A percentile compares a stretch with the other conserved stretches of the same genome.
Conservation (phyloP, 2,888 invertebrate species). For the Hyalella azteca region DNA sequence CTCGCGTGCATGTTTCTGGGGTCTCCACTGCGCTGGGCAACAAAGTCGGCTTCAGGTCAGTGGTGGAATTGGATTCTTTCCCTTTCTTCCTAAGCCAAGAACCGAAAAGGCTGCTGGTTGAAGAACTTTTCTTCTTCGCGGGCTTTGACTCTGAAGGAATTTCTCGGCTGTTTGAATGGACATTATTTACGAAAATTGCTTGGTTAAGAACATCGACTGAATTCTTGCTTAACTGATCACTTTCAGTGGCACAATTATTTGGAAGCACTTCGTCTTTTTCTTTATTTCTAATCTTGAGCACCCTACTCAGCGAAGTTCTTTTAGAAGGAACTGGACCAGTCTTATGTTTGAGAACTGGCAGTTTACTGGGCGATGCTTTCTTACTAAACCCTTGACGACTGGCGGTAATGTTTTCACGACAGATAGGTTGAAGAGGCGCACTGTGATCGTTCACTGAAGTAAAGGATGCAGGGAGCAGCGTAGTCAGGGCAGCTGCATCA, state of each 20-base stretch:
- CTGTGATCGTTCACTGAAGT: not conserved
- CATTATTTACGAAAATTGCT: not conserved
- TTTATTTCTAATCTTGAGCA: not conserved
- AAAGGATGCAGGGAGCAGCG: not conserved
- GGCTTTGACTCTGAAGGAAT: not conserved
- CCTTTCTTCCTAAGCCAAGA: constrained; percentile 1
- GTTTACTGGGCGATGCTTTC: constrained; percentile 14
- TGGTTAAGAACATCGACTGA: too few species aligned
- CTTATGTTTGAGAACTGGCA: not conserved
- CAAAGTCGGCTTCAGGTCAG: not conserved
- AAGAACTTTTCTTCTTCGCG: not conserved
- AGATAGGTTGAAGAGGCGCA: not conserved
- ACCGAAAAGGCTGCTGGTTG: not conserved
- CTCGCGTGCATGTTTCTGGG: not conserved
- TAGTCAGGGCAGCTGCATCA: not conserved
- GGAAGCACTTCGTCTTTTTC: not conserved
- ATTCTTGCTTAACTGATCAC: too few species aligned
- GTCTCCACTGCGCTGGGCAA: not conserved
- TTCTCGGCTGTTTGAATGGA: not conserved
- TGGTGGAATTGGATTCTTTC: not conserved
- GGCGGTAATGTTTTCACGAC: not conserved
- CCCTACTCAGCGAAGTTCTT: not conserved
- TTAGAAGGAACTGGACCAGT: not conserved
- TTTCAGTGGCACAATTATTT: not conserved
- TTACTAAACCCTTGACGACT: not conserved